These are phyloP conservation scores for Bubo blakistoni DNA, from an alignment of 2,113 vertebrate species.

Conservation along the genomic window DNA sequence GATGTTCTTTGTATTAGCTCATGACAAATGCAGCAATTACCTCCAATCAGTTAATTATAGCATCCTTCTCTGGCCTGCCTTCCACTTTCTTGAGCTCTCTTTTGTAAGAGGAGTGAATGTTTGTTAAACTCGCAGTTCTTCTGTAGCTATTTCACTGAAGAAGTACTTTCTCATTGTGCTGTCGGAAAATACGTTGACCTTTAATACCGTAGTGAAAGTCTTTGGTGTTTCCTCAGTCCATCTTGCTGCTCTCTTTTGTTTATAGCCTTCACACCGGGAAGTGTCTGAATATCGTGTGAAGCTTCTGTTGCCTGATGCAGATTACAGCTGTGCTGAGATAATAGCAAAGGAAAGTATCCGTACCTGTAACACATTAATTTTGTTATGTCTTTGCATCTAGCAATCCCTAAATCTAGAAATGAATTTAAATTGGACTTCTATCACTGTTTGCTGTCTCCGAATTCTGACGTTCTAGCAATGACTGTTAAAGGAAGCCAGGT, in stretches of 20 bases:
- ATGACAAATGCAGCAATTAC: conserved; percentile 26
- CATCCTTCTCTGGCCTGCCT: neutral
- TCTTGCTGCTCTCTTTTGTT: neutral
- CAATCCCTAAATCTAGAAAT: neutral
- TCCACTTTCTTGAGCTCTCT: neutral
- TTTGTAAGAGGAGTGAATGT: neutral
- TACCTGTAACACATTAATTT: neutral
- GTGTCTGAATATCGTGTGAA: neutral
- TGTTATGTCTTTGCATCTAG: neutral
- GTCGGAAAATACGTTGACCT: neutral
- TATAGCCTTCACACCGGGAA: neutral
- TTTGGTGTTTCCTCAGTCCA: neutral
- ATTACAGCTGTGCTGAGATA: neutral
- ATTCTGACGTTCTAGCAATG: neutral
- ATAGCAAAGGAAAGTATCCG: conserved; percentile 11
- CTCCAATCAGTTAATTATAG: conserved; percentile 49
- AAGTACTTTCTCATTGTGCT: neutral
- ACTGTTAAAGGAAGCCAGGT: neutral
- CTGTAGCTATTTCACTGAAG: neutral
- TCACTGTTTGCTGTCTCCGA: neutral
- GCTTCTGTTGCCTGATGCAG: neutral
- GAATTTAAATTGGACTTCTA: neutral
- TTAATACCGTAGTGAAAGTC: too few relatives aligned
- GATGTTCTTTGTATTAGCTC: neutral
- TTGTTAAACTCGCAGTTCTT: neutral